Base-by-base conservation (phyloP, 1,140 invertebrate genomes). In the Elymnias hypermnestra region DNA sequence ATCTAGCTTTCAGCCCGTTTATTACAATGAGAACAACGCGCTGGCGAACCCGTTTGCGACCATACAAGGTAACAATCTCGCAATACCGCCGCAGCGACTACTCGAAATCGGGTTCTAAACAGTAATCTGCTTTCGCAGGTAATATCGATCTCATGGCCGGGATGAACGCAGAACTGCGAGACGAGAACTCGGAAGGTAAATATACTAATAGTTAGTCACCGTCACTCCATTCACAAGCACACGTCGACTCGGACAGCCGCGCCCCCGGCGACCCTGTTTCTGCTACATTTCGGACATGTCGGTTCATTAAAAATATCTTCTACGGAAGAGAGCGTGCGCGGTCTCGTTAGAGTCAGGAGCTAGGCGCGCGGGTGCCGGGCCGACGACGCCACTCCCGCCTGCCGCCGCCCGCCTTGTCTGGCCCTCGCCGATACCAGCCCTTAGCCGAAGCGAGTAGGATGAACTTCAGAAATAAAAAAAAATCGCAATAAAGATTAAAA, bases 191-290 rank as follows among this genome's bases (percentile, higher is more conserved):
- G 17, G 82, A 85, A 83, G 82, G 82, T 85, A 73, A 82, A 57
- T 81, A 72, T 66, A 15, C 6, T 44, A 19, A 47, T 7, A 41
- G 28, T 31, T 67, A 40, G 28, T 68, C 67, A 71, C 61, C 59
- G 56, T 77, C 71, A 76, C 65, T 48, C 75, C 69, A 78, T 81
- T 68, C 56, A 75, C 81, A 84, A 66, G 77, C 76, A 81, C 81
- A 78, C 63, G 77, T 84, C 76, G 75, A 79, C 66, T 81, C 81
- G 78, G 72, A 82, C 81, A 81, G 76, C 81, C 81, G 81, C 81
- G 81, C 81, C 81, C 81, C 78, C 81, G 81, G 81, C 78, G 72
- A 79, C 72, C 77, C 72, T 73, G 56, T 63, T 62, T 48, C 54
- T 49, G 28, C 26, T 33, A 21, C 44, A 14, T 33, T 18, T 39